Evolutionary conservation across 2,888 invertebrate genomes (phyloP).

Genomic region (Sinopyrophorus schimmeli): DNA sequence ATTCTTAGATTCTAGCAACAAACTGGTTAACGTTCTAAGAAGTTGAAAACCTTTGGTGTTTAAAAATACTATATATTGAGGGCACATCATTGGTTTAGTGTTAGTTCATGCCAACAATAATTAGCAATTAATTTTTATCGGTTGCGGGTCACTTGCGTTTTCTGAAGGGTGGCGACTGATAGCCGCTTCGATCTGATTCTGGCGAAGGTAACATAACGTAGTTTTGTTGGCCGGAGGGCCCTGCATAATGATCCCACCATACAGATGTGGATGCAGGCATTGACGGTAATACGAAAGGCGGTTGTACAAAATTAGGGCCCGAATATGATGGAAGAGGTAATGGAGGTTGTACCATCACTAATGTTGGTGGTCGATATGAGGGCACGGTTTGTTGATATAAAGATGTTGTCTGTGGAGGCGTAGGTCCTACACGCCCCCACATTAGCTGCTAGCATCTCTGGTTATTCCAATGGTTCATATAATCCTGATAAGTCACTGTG

Average conservation of each 20-base stretch:
- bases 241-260: slow-evolving; percentile 51
- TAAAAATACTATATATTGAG: slow-evolving; percentile 33
- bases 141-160: slow-evolving; percentile 50
- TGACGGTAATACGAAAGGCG: slow-evolving; percentile 40
- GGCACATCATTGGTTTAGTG: slow-evolving; percentile 29
- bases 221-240: slow-evolving; percentile 48
- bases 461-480: slow-evolving; percentile 67
- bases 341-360: slow-evolving; percentile 52
- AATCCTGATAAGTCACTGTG: slow-evolving; percentile 84
- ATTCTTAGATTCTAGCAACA: slow-evolving; percentile 25
- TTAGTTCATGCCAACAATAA: slow-evolving; percentile 13
- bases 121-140: slow-evolving; percentile 9
- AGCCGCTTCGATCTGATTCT: slow-evolving; percentile 39
- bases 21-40: slow-evolving; percentile 21
- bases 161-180: slow-evolving; percentile 48
- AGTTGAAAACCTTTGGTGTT: slow-evolving; percentile 44
- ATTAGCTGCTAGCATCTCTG: slow-evolving; percentile 75
- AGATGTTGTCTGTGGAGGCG: slow-evolving; percentile 42
- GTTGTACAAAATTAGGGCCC: slow-evolving; percentile 39
- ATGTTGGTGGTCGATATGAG: slow-evolving; percentile 41
- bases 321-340: slow-evolving; percentile 44
- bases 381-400: slow-evolving; percentile 23
- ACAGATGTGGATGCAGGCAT: slow-evolving; percentile 42
- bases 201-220: slow-evolving; percentile 41
- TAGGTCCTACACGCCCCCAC: slow-evolving; percentile 57